These are phyloP conservation scores for Hemicrepidius hirtus DNA, from an alignment of 2,888 invertebrate species.

Conservation along the genomic window DNA sequence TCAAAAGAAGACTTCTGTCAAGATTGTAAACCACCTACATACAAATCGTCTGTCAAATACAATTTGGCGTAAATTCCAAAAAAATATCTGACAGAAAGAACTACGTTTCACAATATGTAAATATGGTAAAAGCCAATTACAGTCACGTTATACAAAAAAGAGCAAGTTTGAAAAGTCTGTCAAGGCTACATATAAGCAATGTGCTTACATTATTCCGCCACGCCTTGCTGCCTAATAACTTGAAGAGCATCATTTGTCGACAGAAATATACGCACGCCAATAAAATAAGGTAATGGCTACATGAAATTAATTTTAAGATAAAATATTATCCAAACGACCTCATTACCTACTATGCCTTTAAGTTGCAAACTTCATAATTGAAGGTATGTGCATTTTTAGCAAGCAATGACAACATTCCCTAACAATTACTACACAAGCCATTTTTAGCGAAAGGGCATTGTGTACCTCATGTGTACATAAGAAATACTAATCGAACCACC, in stretches of 20 bases:
- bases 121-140: conserved; percentile 10
- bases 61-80: no score
- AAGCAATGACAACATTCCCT: not conserved
- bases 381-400: not conserved
- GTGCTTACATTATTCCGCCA: conserved; percentile 5
- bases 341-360: no score
- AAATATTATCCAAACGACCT: no score
- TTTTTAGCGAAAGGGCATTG: conserved; percentile 2
- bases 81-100: not conserved
- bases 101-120: not conserved
- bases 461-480: conserved; percentile 4
- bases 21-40: no score
- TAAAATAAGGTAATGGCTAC: not conserved
- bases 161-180: conserved; percentile 1
- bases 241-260: conserved; percentile 10
- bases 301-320: not conserved
- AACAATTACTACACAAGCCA: not conserved
- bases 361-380: not conserved
- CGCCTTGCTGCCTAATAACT: conserved; percentile 16
- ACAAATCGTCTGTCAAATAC: no score
- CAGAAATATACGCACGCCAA: not conserved
- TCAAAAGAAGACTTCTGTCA: no score
- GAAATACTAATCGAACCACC: conserved; percentile 1
- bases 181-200: conserved; percentile 5
- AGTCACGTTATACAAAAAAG: not conserved